phyloP scores from a whole-genome alignment of 2,113 vertebrate genomes.

The Pyxicephalus adspersus region DNA sequence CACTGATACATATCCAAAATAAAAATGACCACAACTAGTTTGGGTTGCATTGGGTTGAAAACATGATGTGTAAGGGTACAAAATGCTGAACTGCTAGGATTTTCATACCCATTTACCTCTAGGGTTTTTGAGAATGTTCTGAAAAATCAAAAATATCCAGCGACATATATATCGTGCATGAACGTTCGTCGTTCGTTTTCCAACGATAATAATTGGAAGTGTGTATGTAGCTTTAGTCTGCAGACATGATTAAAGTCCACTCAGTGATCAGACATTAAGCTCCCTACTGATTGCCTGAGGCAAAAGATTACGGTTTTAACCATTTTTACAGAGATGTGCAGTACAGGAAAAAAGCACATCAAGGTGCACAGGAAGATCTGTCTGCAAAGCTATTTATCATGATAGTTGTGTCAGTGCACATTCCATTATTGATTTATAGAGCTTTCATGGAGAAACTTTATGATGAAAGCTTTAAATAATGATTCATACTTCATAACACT shows the following conservation, averaged over 20 bases:
- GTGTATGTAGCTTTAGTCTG: too few relatives aligned
- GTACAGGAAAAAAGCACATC: slow-evolving; percentile 25
- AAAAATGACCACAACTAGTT: too few relatives aligned
- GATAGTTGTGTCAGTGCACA: slow-evolving; percentile 1
- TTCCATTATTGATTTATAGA: slow-evolving; percentile 4
- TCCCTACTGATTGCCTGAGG: slow-evolving; percentile 59
- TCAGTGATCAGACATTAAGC: neutral
- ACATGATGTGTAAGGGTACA: too few relatives aligned
- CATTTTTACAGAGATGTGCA: slow-evolving; percentile 23
- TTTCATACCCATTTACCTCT: too few relatives aligned
- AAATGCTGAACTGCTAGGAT: too few relatives aligned
- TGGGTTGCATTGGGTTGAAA: too few relatives aligned
- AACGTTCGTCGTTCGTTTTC: too few relatives aligned
- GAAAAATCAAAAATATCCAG: too few relatives aligned
- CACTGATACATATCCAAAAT: too few relatives aligned
- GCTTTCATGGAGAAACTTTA: neutral
- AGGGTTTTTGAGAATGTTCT: too few relatives aligned
- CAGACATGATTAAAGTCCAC: slow-evolving; percentile 48
- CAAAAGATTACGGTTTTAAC: slow-evolving; percentile 54
- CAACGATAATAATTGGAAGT: too few relatives aligned
- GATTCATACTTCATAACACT: neutral
- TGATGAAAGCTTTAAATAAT: neutral
- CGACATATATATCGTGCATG: too few relatives aligned
- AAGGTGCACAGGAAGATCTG: neutral
- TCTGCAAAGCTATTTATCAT: slow-evolving; percentile 3